These are phyloP conservation scores for Neolamprologus kungweensis DNA, from an alignment of 2,113 vertebrate species.

Conservation along the genomic window DNA sequence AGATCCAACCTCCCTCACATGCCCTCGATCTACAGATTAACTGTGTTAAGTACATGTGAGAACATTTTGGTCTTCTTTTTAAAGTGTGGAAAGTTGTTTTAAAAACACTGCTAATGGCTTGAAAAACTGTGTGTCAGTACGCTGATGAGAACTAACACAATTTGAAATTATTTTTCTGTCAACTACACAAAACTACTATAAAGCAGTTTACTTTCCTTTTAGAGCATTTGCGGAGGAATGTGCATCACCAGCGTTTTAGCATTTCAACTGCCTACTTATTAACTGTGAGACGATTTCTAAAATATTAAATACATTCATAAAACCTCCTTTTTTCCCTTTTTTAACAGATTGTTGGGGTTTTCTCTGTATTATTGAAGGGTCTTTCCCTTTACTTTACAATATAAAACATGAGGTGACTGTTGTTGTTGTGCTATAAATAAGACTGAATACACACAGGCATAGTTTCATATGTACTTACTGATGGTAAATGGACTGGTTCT, in stretches of 20 bases:
- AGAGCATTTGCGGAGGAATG: neutral
- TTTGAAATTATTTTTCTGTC: neutral
- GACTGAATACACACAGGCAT: neutral
- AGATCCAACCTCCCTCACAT: constrained; percentile 14
- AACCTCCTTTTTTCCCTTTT: neutral
- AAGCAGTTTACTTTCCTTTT: neutral
- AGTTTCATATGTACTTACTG: neutral
- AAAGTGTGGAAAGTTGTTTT: neutral
- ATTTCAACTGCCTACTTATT: neutral
- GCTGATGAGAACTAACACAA: neutral
- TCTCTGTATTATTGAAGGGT: neutral
- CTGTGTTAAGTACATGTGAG: neutral
- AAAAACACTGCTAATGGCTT: neutral
- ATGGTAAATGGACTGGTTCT: neutral
- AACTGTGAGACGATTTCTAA: neutral
- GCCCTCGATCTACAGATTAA: constrained; percentile 14
- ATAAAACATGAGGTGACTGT: neutral
- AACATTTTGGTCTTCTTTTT: neutral
- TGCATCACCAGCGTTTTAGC: neutral
- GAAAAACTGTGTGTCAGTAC: neutral
- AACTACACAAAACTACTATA: neutral
- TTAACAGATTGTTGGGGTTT: neutral
- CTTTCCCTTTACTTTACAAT: neutral
- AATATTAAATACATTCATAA: neutral
- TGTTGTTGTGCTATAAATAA: neutral